These are phyloP conservation scores for Melitaea cinxia DNA, from an alignment of 1,140 invertebrate genomes.

Conservation along the genomic window DNA sequence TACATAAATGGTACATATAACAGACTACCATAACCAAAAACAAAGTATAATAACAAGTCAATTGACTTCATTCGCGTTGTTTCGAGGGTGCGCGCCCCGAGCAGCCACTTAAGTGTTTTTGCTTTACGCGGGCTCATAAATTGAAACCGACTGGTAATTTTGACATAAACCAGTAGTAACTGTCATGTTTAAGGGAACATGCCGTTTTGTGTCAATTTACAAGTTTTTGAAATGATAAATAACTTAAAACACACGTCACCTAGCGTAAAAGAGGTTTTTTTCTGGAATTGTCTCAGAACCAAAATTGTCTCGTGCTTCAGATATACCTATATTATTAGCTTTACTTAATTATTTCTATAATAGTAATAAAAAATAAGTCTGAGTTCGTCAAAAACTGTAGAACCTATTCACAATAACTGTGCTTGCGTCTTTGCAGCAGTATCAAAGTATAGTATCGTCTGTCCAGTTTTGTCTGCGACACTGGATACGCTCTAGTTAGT, in stretches of 20 bases:
- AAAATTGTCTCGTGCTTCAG: too few species aligned
- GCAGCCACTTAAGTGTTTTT: slow-evolving; percentile 70
- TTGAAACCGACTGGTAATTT: slow-evolving; percentile 73
- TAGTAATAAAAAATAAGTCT: too few species aligned
- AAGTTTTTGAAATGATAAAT: slow-evolving; percentile 55
- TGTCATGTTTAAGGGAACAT: slow-evolving; percentile 62
- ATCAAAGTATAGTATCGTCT: not conserved
- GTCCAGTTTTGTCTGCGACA: slow-evolving; percentile 13
- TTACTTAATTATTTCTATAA: too few species aligned
- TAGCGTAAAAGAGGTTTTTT: not conserved
- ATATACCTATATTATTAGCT: too few species aligned
- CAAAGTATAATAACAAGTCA: slow-evolving; percentile 68
- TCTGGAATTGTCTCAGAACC: not conserved
- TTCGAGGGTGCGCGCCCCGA: slow-evolving; percentile 55
- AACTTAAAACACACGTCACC: slow-evolving; percentile 22
- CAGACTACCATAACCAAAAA: slow-evolving; percentile 44
- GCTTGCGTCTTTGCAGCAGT: too few species aligned
- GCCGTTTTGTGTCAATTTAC: slow-evolving; percentile 72
- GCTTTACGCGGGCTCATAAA: slow-evolving; percentile 62
- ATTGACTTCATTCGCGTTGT: slow-evolving; percentile 49
- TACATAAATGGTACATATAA: not conserved
- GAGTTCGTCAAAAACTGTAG: too few species aligned
- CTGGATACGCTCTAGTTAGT: slow-evolving; percentile 37
- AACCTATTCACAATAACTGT: too few species aligned
- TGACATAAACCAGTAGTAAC: slow-evolving; percentile 76